Conservation (phyloP, 2,113 vertebrate genomes). For the Coryphaenoides rupestris region DNA sequence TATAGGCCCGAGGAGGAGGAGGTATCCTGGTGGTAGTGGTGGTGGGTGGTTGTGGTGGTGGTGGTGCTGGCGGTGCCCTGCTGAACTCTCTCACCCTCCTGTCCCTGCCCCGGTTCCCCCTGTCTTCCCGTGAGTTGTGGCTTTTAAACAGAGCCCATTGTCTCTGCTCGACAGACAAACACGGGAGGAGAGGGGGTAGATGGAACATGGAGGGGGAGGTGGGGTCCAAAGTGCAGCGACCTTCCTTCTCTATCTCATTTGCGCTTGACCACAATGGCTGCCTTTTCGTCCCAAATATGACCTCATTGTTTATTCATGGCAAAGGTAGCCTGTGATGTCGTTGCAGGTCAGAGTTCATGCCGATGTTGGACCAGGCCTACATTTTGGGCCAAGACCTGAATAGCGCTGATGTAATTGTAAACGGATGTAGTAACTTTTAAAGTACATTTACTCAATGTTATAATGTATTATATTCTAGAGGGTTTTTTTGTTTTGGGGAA, state of each 20-base stretch:
- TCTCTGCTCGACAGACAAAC: conserved; percentile 41
- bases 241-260: neutral
- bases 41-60: conserved; percentile 42
- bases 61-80: conserved; percentile 26
- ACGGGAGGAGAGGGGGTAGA: conserved; percentile 22
- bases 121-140: conserved; percentile 51
- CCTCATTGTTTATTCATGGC: no score
- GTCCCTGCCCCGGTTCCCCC: conserved; percentile 51
- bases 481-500: no score
- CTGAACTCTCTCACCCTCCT: conserved; percentile 61
- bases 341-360: no score
- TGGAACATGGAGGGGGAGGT: neutral
- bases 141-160: conserved; percentile 39
- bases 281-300: neutral
- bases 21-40: no score
- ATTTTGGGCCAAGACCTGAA: no score
- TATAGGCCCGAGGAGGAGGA: neutral
- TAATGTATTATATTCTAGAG: no score
- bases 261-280: neutral
- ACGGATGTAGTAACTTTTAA: no score
- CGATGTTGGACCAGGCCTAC: no score
- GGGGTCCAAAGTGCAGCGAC: conserved; percentile 25
- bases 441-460: no score
- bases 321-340: no score
- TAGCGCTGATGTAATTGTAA: no score